Evolutionary conservation across 2,113 vertebrate genomes (phyloP).

Genomic region (Grantiella picta): DNA sequence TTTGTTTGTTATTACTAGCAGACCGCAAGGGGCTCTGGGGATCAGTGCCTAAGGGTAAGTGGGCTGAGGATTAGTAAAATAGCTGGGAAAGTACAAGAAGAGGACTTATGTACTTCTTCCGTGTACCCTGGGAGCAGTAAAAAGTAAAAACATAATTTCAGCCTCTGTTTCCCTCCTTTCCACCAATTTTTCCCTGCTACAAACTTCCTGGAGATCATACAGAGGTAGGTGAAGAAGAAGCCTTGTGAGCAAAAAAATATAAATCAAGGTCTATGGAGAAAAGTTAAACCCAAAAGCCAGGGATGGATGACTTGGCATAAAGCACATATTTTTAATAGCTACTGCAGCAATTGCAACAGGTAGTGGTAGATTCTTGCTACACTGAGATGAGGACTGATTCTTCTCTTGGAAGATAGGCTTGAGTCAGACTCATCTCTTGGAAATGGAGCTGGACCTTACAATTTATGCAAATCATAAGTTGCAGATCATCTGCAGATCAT

Average conservation of each 20-base stretch:
- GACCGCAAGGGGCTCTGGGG: neutral
- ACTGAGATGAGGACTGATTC: neutral
- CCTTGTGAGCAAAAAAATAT: fast-evolving
- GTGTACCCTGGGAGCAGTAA: neutral
- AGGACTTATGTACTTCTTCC: neutral
- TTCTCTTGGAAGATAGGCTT: neutral
- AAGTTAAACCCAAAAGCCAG: neutral
- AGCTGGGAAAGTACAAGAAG: neutral
- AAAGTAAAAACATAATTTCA: neutral
- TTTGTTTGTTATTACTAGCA: neutral
- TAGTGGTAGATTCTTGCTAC: neutral
- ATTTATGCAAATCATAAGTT: neutral
- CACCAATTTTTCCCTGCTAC: neutral
- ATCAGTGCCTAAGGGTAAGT: neutral
- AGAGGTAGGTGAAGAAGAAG: neutral
- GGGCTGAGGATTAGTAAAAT: neutral
- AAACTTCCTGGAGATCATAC: neutral
- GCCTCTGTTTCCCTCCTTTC: neutral
- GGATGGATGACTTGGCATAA: neutral
- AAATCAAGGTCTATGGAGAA: neutral
- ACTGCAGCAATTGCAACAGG: neutral
- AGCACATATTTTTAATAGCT: neutral
- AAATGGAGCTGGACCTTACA: neutral
- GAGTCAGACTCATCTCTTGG: neutral
- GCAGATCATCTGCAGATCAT: too few relatives aligned